Conservation (phyloP, 2,797 vertebrate species). For the Parauchenoglanis ngamensis region DNA sequence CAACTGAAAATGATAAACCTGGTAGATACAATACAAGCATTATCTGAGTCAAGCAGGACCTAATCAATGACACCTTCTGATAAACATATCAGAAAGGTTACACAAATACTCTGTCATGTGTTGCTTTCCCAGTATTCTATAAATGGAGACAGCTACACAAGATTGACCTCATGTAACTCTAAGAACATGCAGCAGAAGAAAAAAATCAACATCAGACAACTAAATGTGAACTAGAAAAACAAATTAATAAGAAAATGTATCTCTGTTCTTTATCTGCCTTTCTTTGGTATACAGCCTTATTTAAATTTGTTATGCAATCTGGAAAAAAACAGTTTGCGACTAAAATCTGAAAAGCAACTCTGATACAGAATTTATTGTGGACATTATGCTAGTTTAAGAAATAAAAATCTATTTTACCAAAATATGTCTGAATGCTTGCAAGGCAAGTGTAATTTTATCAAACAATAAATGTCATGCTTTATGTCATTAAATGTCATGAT, state of each 20-base stretch:
- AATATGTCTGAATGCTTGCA: background rate
- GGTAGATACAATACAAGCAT: background rate
- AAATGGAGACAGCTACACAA: background rate
- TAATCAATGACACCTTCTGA: background rate
- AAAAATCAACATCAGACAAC: background rate
- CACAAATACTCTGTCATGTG: slow-evolving; percentile 24
- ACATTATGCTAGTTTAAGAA: background rate
- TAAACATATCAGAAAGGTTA: slow-evolving; percentile 13
- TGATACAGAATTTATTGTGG: background rate
- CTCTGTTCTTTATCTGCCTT: background rate
- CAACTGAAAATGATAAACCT: background rate
- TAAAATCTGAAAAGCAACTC: background rate
- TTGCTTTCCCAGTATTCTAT: slow-evolving; percentile 1
- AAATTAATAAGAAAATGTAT: background rate
- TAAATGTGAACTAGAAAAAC: background rate
- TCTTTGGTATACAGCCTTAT: background rate
- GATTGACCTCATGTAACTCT: background rate
- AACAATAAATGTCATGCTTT: background rate
- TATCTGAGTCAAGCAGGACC: too few relatives aligned
- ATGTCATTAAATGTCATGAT: background rate
- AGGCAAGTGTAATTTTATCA: background rate
- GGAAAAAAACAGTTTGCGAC: background rate
- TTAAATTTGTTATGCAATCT: background rate
- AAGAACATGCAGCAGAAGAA: background rate
- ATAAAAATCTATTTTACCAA: background rate